Conservation (phyloP, 1,140 invertebrate genomes). For the Lasioglossum albipes region DNA sequence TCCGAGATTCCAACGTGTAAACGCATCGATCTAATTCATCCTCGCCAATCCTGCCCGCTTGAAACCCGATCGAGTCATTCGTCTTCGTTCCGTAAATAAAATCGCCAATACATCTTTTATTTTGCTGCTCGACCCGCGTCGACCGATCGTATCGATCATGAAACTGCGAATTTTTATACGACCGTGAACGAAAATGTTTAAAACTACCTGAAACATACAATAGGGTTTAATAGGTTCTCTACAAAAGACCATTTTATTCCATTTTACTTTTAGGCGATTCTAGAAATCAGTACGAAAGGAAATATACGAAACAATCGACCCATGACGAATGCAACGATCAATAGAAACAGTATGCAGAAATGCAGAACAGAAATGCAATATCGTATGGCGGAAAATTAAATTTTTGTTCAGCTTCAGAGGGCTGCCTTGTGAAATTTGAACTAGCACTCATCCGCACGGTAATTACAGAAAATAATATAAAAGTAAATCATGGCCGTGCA, state of each 20-base stretch:
- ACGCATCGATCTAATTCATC: not conserved
- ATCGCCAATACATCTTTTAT: not conserved
- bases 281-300: too few relatives aligned
- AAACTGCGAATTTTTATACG: too few relatives aligned
- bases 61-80: not conserved
- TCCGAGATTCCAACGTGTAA: not conserved
- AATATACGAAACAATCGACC: too few relatives aligned
- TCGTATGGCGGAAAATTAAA: not conserved
- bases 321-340: too few relatives aligned
- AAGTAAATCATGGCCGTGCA: slow-evolving; percentile 4
- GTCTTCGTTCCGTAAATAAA: not conserved
- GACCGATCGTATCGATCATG: too few relatives aligned
- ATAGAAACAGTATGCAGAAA: too few relatives aligned
- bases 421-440: not conserved
- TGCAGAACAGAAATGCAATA: not conserved
- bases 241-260: too few relatives aligned
- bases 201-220: too few relatives aligned
- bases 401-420: not conserved
- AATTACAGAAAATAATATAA: slow-evolving; percentile 16
- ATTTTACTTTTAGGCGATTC: too few relatives aligned
- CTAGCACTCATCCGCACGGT: too few relatives aligned
- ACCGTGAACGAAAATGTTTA: too few relatives aligned
- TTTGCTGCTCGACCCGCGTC: not conserved
- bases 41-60: not conserved
- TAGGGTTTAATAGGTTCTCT: too few relatives aligned